Conservation (phyloP, 92 coral and sea anemone genomes). For the Pocillopora grandis region DNA sequence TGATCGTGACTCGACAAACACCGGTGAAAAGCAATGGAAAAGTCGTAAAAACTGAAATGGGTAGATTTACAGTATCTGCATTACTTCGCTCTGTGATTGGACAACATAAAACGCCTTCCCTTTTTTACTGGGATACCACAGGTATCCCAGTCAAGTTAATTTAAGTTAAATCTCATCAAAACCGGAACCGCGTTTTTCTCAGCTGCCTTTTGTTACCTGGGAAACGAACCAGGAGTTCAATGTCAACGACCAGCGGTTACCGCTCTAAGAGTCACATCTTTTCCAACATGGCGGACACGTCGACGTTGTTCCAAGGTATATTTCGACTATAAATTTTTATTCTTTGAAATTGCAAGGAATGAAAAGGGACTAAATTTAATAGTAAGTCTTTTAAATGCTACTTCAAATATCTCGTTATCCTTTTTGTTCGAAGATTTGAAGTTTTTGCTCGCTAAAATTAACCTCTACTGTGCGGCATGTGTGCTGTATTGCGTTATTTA, state of each 20-base stretch:
- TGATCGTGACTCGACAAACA: too few species aligned
- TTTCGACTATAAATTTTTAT: neutral
- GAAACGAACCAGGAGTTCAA: neutral
- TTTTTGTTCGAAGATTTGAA: neutral
- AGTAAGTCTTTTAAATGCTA: neutral
- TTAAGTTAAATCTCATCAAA: too few species aligned
- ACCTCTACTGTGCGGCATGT: neutral
- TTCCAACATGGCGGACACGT: conserved; percentile 2
- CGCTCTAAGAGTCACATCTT: neutral
- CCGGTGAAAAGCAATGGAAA: too few species aligned
- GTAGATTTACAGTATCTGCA: too few species aligned
- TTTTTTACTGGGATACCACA: too few species aligned
- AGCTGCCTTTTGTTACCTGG: neutral
- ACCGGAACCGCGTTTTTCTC: neutral
- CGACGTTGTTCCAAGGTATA: neutral
- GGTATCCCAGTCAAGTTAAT: too few species aligned
- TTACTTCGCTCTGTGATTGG: too few species aligned
- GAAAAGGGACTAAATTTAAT: neutral
- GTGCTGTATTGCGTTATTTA: neutral
- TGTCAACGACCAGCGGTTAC: neutral
- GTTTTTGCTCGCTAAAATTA: neutral
- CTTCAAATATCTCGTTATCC: neutral
- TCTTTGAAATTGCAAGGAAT: neutral
- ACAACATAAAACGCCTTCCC: too few species aligned
- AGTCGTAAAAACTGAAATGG: too few species aligned